Evolutionary conservation across 2,113 vertebrate genomes (phyloP), one percentile per base, ranked within the genome.

Genomic region (Dinomys branickii): DNA sequence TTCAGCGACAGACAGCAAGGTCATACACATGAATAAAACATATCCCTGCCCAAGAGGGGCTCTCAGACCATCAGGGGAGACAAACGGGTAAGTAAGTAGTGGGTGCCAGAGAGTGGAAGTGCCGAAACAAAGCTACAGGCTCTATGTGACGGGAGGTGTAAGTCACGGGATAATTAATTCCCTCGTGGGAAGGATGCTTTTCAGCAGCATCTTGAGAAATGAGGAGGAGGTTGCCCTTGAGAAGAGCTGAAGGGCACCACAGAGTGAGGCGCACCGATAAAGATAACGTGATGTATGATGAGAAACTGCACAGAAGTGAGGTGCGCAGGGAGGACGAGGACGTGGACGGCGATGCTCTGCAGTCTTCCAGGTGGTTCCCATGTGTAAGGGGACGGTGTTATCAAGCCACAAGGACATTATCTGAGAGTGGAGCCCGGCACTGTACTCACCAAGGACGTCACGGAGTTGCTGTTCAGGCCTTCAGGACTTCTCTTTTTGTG

Each of bases 21-120:
- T 47, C 80, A 93, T 17, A 16, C 19, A 33, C 59, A 86, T 95
- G 88, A 95, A 96, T 97, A 97, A 97, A 94, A 94, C 75, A 95
- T 91, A 41, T 12, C 44, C 19, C 35, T 58, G 5, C 7, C 58
- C 19, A 52, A 52, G 71, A 95, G 44, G 35, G 47, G 50, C 33
- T 41, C 30, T 7, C 20, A 20, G 59, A 28, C 63, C 20, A 84
- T 63, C 86, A 63, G 56, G 26, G 82, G 44, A 91, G 61, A 85
- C n/a, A 86, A 92, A 63, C 10, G 56, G 77, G 69, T 38, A 44
- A 54, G 84, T 59, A 81, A 85, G 65, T 89, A 22, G 85, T 81
- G 35, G 47, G 17, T 26, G 2, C 54, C 19, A 20, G 85, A 85
- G 44, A 44, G 38, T 47, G 9, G 7, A 22, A 8, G 12, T 3